Evolutionary conservation across 2,797 vertebrate genomes (phyloP), one percentile per base, ranked within the genome.

Genomic region (Choloepus didactylus): DNA sequence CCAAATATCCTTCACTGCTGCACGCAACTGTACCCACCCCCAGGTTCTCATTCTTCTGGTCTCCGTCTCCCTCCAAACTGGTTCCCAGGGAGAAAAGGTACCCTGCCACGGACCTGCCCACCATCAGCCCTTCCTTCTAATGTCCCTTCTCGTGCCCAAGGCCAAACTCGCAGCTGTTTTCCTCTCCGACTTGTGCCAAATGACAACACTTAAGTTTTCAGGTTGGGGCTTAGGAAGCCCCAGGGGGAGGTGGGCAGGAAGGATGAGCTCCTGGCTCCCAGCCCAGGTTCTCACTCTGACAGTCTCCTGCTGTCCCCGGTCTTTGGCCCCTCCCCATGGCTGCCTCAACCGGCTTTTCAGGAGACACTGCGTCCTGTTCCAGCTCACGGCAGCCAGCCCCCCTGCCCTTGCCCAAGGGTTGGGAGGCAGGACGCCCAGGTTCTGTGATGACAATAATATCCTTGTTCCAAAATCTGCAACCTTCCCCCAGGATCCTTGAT

Each of bases 321-420:
- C 89, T 86, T 77, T 1, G 2, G 93, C 93, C 75, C 87, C 97
- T 96, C 96, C 97, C 93, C 6, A 0, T 27, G 93, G 89, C 95
- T 96, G 94, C 96, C 95, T 95, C 87, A 94, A 98, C 97, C 81
- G 81, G 97, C 96, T 97, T 98, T 98, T 98, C 97, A 96, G 93
- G 97, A 97, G 96, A 67, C 91, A 77, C 97, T 97, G 95, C 89
- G 64, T 96, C 96, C 69, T 95, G 83, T 95, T 85, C 95, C 91
- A 83, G 91, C 84, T 73, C 95, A 54, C 86, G 93, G 77, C 77
- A 96, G 44, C 94, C 93, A 59, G 96, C 85, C 92, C 93, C 46
- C 89, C 93, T 96, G 97, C 97, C 96, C 94, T 95, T 41, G 94
- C 97, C 93, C 44, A 59, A 59, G 95, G 97, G 91, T 80, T 96